Evolutionary conservation across 2,888 invertebrate genomes (phyloP).

Genomic region (Timema cristinae): DNA sequence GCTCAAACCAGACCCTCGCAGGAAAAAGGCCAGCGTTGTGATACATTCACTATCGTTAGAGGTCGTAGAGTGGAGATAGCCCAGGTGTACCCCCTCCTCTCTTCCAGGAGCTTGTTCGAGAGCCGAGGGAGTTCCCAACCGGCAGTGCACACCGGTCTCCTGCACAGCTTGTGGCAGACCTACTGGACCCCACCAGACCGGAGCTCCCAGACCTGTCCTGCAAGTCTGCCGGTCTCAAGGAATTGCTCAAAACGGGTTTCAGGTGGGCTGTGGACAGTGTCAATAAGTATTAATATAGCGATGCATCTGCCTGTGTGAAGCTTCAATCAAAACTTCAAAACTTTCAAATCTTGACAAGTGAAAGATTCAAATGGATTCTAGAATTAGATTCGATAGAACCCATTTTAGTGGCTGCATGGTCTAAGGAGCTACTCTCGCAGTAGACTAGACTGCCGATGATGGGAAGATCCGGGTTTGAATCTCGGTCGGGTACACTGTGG

Average conservation of each 20-base stretch:
- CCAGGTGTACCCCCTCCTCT: background rate
- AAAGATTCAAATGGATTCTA: no score
- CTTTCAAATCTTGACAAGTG: no score
- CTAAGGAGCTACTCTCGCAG: no score
- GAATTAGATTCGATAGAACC: no score
- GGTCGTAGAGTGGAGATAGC: background rate
- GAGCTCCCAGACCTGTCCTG: constrained; percentile 58
- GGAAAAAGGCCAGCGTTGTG: background rate
- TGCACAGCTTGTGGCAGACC: constrained; percentile 56
- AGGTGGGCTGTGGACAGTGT: constrained; percentile 48
- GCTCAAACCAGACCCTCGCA: no score
- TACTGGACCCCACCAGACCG: constrained; percentile 55
- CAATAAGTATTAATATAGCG: no score
- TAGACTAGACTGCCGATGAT: no score
- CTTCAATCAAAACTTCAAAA: no score
- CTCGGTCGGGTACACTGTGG: no score
- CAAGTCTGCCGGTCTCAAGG: constrained; percentile 52
- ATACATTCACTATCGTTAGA: background rate
- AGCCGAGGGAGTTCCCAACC: constrained; percentile 37
- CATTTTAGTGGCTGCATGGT: no score
- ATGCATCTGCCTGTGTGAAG: no score
- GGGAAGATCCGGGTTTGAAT: no score
- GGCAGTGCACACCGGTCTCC: constrained; percentile 43
- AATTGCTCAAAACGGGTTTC: constrained; percentile 58
- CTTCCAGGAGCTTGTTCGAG: background rate